Conservation (phyloP, 2,797 vertebrate species). For the Micropoecilia bifurca region DNA sequence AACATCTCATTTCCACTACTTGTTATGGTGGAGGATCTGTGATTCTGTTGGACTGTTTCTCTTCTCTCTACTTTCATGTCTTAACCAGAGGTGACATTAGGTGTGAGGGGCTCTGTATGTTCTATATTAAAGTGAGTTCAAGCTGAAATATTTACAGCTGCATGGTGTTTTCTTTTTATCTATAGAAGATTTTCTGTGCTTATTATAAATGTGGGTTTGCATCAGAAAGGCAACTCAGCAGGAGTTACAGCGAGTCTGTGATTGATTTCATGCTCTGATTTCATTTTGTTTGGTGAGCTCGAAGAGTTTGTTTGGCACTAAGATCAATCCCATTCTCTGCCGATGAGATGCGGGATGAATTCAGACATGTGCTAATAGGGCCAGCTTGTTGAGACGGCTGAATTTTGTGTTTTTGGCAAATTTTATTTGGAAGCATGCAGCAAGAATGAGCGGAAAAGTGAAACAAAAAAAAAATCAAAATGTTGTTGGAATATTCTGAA, state of each 20-base stretch:
- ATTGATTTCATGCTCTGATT: constrained; percentile 23
- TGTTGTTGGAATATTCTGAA: not conserved
- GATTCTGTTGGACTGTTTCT: not conserved
- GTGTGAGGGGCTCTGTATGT: not conserved
- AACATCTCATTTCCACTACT: not conserved
- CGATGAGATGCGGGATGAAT: constrained; percentile 15
- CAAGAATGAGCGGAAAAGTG: not conserved
- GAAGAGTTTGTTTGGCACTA: constrained; percentile 20
- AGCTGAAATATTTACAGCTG: not conserved
- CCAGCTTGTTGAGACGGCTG: not conserved
- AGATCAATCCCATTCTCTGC: constrained; percentile 12
- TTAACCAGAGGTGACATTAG: not conserved
- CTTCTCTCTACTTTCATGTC: not conserved
- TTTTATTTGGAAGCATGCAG: not conserved
- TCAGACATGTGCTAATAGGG: constrained; percentile 9
- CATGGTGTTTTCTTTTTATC: not conserved
- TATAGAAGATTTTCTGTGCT: not conserved
- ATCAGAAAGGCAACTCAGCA: constrained; percentile 1
- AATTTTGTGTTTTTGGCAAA: not conserved
- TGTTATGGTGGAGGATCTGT: not conserved
- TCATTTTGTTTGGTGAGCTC: constrained; percentile 11
- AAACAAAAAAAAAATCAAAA: not conserved
- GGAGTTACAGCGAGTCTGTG: not conserved
- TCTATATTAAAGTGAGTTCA: not conserved
- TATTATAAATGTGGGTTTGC: not conserved